Conservation (phyloP, 2,113 vertebrate genomes). For the Ursus arctos region DNA sequence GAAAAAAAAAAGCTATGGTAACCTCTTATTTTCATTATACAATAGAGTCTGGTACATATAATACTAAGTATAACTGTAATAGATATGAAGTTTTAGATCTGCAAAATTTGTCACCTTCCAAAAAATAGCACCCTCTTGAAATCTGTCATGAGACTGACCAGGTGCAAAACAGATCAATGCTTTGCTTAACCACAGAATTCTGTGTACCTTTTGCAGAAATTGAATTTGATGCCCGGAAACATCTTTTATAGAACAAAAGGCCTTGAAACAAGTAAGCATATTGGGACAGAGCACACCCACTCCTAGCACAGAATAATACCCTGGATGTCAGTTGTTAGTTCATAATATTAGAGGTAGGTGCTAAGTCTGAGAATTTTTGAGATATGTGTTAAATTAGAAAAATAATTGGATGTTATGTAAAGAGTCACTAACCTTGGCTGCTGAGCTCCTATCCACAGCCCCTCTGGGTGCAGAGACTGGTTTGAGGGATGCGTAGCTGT, state of each 20-base stretch:
- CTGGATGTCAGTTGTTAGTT: neutral
- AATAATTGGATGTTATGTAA: constrained; percentile 74
- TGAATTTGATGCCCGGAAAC: constrained; percentile 30
- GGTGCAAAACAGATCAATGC: neutral
- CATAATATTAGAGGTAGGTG: constrained; percentile 15
- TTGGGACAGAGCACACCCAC: neutral
- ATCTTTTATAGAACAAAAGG: constrained; percentile 53
- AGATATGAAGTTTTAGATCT: neutral
- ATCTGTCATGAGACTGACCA: neutral
- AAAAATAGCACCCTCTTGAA: neutral
- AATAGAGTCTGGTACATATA: too few species aligned
- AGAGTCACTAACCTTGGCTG: constrained; percentile 8
- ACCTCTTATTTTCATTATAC: neutral
- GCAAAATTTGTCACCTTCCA: neutral
- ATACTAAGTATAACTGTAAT: neutral
- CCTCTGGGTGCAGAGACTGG: neutral
- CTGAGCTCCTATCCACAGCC: neutral
- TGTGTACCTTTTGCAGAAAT: constrained; percentile 61
- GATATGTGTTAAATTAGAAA: constrained; percentile 70
- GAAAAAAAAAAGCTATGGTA: too few species aligned
- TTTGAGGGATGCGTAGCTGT: neutral
- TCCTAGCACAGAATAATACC: constrained; percentile 17
- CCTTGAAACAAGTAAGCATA: neutral
- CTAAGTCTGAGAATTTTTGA: constrained; percentile 24
- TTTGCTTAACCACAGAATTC: neutral